phyloP scores from a whole-genome alignment of 2,797 vertebrate species.

The Amblyopsis hoosieri region DNA sequence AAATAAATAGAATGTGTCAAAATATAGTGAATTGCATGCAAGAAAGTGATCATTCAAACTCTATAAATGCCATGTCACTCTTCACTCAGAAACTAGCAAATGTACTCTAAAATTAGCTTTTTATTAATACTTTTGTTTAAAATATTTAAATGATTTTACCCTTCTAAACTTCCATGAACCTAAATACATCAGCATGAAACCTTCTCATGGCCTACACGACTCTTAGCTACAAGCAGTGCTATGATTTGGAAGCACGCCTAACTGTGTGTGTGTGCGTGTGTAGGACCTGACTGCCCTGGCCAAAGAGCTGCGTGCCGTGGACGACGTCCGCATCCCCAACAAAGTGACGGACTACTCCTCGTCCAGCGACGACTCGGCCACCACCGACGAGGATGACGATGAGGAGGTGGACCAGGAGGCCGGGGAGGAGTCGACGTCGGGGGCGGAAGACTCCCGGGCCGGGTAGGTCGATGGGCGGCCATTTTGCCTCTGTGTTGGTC shows the following conservation, averaged over 20 bases:
- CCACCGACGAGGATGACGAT: slow-evolving; percentile 85
- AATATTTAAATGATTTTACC: too few species aligned
- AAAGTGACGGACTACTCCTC: slow-evolving; percentile 91
- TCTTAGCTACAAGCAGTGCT: too few species aligned
- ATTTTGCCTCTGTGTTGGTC: not conserved
- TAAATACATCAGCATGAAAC: too few species aligned
- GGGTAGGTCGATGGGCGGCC: slow-evolving; percentile 69
- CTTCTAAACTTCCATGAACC: too few species aligned
- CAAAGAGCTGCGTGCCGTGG: slow-evolving; percentile 86
- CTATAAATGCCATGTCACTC: too few species aligned
- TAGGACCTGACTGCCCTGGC: slow-evolving; percentile 86
- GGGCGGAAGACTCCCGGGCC: slow-evolving; percentile 81
- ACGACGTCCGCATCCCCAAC: slow-evolving; percentile 83
- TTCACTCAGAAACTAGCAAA: too few species aligned
- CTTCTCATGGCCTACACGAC: too few species aligned
- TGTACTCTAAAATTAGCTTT: too few species aligned
- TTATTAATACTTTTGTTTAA: too few species aligned
- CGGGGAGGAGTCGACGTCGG: slow-evolving; percentile 82
- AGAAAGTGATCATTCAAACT: too few species aligned
- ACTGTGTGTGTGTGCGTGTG: not conserved
- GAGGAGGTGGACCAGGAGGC: slow-evolving; percentile 85
- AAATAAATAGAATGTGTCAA: too few species aligned
- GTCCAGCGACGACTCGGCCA: slow-evolving; percentile 89
- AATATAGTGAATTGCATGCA: too few species aligned
- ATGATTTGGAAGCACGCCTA: not conserved